phyloP scores from a whole-genome alignment of 2,113 vertebrate genomes.

The Forbesichthys papilliferus region DNA sequence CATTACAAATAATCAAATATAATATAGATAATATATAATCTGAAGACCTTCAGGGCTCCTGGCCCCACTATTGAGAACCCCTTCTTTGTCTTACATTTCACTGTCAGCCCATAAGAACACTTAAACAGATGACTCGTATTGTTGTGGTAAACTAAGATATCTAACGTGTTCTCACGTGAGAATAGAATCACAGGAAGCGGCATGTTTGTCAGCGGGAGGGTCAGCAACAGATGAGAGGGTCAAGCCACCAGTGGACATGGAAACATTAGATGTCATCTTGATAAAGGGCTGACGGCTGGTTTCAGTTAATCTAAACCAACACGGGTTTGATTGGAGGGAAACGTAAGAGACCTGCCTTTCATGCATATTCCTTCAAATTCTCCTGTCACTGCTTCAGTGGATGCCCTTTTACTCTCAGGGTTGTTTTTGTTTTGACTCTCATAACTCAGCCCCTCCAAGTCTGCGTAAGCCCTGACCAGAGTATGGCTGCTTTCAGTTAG shows the following conservation, averaged over 20 bases:
- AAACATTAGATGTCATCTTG: slow-evolving; percentile 37
- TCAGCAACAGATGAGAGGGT: slow-evolving; percentile 35
- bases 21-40: too few species aligned
- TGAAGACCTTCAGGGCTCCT: too few species aligned
- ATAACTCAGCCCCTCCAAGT: slow-evolving; percentile 9
- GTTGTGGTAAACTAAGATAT: slow-evolving; percentile 5
- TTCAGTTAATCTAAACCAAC: slow-evolving; percentile 48
- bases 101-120: too few species aligned
- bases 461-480: slow-evolving; percentile 34
- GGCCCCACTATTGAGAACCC: too few species aligned
- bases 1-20: too few species aligned
- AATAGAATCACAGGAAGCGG: slow-evolving; percentile 27
- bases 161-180: slow-evolving; percentile 33
- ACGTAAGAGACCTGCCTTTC: slow-evolving; percentile 18
- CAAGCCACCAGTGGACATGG: slow-evolving; percentile 38
- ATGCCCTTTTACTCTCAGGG: slow-evolving; percentile 33
- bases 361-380: slow-evolving; percentile 8
- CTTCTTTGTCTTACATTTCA: too few species aligned
- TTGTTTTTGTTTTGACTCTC: background rate
- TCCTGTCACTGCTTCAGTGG: slow-evolving; percentile 6
- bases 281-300: slow-evolving; percentile 31
- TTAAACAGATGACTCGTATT: too few species aligned
- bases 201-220: slow-evolving; percentile 18
- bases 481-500: slow-evolving; percentile 59
- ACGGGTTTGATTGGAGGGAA: slow-evolving; percentile 19